Percentiles rank a stretch among this genome's conserved stretches.
phyloP scores from a whole-genome alignment of 2,113 vertebrate species.

The Xiphias gladius region DNA sequence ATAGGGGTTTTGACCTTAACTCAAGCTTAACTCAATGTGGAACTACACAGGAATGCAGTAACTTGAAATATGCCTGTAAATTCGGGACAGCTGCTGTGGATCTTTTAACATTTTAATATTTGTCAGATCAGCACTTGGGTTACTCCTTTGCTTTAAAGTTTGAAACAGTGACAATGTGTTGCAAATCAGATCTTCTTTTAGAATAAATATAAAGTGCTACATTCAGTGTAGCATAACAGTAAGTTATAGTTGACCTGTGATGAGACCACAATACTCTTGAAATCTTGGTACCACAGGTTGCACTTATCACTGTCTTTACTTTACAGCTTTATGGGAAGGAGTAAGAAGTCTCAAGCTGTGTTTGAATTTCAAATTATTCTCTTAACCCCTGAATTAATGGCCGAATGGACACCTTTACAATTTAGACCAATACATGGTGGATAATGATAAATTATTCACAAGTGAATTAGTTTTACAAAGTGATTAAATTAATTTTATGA shows the following conservation, averaged over 20 bases:
- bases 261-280: background rate
- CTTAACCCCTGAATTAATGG: background rate
- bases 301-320: background rate
- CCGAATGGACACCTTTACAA: background rate
- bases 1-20: conserved; percentile 74
- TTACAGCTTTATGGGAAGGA: background rate
- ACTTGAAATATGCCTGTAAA: conserved; percentile 59
- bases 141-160: conserved; percentile 39
- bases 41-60: conserved; percentile 68
- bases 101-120: conserved; percentile 71
- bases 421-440: background rate
- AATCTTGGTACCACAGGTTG: conserved; percentile 1
- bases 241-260: background rate
- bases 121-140: conserved; percentile 53
- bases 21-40: conserved; percentile 60
- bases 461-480: background rate
- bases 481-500: background rate
- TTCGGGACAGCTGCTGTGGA: conserved; percentile 71
- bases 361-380: conserved; percentile 6
- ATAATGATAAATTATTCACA: background rate
- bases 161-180: conserved; percentile 32
- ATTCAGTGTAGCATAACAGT: background rate
- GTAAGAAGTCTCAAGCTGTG: background rate
- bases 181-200: background rate
- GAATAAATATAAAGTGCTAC: background rate